Evolutionary conservation across 2,888 invertebrate genomes (phyloP).

Genomic region (Sphinx pinastri): DNA sequence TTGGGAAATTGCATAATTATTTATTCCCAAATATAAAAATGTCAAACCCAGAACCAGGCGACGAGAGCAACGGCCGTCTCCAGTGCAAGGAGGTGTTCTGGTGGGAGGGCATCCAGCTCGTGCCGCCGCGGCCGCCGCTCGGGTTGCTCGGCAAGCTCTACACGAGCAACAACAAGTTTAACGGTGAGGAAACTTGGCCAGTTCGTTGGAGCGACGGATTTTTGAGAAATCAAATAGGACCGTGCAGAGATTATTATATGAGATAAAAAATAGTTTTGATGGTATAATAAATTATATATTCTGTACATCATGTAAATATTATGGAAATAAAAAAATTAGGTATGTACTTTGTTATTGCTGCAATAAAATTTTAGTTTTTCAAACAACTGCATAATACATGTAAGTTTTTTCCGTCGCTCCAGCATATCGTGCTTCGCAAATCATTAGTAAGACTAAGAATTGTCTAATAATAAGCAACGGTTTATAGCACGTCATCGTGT

Average conservation of each 20-base stretch:
- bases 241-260: background rate
- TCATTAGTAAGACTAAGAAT: background rate
- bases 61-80: conserved; percentile 78
- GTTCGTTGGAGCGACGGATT: conserved; percentile 1
- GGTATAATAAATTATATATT: background rate
- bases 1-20: no score
- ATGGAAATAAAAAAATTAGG: no score
- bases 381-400: no score
- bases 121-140: conserved; percentile 85
- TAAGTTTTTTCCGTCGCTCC: background rate
- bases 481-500: background rate
- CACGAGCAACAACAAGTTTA: conserved; percentile 78
- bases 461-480: background rate
- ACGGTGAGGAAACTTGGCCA: conserved; percentile 55
- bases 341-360: no score
- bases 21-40: background rate
- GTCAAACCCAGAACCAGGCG: conserved; percentile 60
- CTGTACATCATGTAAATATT: background rate
- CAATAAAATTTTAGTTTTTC: no score
- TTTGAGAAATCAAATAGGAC: background rate
- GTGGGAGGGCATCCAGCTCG: conserved; percentile 89
- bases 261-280: no score
- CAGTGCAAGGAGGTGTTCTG: conserved; percentile 87
- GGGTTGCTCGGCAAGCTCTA: conserved; percentile 85
- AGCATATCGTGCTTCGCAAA: background rate